phyloP scores from a whole-genome alignment of 2,888 invertebrate species.

The Lordiphosa fenestrarum region DNA sequence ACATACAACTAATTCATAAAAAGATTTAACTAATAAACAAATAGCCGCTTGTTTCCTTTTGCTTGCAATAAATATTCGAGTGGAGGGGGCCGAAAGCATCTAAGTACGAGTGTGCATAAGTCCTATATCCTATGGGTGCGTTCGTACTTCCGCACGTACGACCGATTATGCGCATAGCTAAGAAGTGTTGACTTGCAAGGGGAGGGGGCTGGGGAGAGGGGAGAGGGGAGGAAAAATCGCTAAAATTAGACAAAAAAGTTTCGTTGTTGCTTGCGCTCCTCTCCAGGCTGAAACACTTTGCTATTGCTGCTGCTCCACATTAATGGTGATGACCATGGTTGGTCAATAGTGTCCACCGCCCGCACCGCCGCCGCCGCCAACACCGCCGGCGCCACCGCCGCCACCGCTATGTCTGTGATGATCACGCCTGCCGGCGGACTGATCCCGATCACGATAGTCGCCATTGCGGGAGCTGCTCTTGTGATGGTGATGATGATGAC shows the following conservation, averaged over 20 bases:
- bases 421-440: constrained; percentile 78
- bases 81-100: constrained; percentile 7
- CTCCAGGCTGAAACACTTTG: constrained; percentile 37
- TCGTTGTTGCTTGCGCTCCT: constrained; percentile 46
- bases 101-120: constrained; percentile 13
- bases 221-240: constrained; percentile 34
- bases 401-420: constrained; percentile 79
- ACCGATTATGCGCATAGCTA: neutral
- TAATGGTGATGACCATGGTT: constrained; percentile 80
- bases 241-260: constrained; percentile 44
- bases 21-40: constrained; percentile 51
- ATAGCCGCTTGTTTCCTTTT: neutral
- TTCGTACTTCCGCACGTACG: too few relatives aligned
- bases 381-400: constrained; percentile 62
- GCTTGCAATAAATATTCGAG: constrained; percentile 36
- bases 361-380: constrained; percentile 52
- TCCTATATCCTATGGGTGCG: neutral
- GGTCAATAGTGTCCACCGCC: constrained; percentile 80
- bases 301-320: constrained; percentile 77
- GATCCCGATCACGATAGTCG: constrained; percentile 79
- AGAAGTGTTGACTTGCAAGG: constrained; percentile 3
- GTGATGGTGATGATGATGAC: constrained; percentile 80
- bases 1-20: constrained; percentile 60
- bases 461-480: constrained; percentile 79
- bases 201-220: too few relatives aligned